Evolutionary conservation across 1,140 invertebrate genomes (phyloP).

Genomic region (Meloidogyne exigua): DNA sequence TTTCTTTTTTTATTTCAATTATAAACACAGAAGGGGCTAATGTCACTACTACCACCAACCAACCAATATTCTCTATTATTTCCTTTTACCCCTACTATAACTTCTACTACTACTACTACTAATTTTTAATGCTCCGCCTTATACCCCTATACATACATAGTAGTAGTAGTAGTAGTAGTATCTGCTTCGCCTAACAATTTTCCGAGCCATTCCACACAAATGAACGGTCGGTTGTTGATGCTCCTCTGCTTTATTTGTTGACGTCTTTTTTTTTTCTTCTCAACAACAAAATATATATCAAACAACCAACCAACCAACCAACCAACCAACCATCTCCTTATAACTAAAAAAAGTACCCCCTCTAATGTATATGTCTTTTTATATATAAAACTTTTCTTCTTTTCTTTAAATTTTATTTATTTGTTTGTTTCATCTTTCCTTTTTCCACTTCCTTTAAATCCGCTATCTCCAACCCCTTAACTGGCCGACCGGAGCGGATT

Average conservation of each 20-base stretch:
- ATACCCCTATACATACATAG: too few species aligned
- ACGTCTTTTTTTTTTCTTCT: neutral
- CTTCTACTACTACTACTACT: too few species aligned
- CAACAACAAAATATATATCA: neutral
- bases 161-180: too few species aligned
- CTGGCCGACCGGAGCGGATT: neutral
- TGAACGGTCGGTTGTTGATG: neutral
- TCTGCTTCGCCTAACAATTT: neutral
- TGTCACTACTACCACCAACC: too few species aligned
- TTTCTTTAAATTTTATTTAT: neutral
- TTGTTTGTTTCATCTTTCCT: too few species aligned
- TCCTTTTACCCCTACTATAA: too few species aligned
- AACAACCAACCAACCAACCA: neutral
- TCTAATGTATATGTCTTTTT: neutral
- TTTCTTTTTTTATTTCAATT: too few species aligned
- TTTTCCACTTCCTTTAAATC: neutral
- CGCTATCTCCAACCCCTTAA: neutral
- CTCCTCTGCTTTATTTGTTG: neutral
- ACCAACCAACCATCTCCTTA: neutral
- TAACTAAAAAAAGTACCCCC: too few species aligned
- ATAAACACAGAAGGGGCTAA: too few species aligned
- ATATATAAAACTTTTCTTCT: neutral
- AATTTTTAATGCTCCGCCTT: neutral
- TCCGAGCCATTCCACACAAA: neutral
- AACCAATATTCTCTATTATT: too few species aligned